Evolutionary conservation across 2,888 invertebrate genomes (phyloP).

Genomic region (Hyppa rectilinea): DNA sequence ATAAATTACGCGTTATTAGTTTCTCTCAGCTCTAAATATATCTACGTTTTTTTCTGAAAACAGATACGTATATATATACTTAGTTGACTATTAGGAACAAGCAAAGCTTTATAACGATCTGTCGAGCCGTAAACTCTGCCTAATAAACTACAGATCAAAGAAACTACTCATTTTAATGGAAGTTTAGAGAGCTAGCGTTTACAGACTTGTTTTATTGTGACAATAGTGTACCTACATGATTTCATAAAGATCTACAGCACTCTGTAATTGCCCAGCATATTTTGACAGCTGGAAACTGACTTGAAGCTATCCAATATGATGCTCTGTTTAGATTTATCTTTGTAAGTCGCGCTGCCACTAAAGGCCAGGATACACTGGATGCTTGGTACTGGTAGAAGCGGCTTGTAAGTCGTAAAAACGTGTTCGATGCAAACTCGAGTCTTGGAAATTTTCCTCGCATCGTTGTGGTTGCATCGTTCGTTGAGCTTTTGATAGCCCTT

Average conservation of each 20-base stretch:
- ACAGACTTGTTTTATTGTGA: not conserved
- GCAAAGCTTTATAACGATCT: slow-evolving; percentile 10
- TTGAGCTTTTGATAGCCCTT: slow-evolving; percentile 44
- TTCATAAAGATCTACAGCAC: not conserved
- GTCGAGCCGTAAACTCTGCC: not conserved
- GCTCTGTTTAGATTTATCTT: not conserved
- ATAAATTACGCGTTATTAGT: slow-evolving; percentile 19
- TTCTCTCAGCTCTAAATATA: slow-evolving; percentile 35
- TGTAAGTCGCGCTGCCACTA: not conserved
- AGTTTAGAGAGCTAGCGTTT: not conserved
- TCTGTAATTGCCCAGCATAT: slow-evolving; percentile 2
- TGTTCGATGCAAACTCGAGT: slow-evolving; percentile 32
- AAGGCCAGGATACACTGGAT: slow-evolving; percentile 37
- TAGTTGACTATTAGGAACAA: not conserved
- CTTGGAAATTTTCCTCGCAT: slow-evolving; percentile 61
- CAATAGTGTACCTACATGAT: not conserved
- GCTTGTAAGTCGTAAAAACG: slow-evolving; percentile 36
- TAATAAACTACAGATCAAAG: slow-evolving; percentile 19
- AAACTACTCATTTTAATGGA: not conserved
- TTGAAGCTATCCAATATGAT: not conserved
- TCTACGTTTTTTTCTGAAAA: not conserved
- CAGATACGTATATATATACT: not conserved
- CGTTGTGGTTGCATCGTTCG: slow-evolving; percentile 13
- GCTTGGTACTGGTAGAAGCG: slow-evolving; percentile 13
- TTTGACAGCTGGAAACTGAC: not conserved